Conservation (phyloP, 2,888 invertebrate genomes). For the Hypomecis atomaria region DNA sequence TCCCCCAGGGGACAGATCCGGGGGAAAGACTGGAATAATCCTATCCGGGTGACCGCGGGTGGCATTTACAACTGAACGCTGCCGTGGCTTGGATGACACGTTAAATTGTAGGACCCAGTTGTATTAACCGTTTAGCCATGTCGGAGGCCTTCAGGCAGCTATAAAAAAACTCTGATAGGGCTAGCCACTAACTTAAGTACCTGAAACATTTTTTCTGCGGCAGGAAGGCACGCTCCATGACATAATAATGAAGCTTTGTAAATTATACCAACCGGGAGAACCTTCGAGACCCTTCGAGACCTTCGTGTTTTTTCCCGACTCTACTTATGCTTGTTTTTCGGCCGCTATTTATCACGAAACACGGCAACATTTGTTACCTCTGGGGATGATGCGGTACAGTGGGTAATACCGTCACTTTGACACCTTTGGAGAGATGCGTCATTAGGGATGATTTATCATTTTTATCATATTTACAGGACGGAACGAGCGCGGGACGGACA, state of each 20-base stretch:
- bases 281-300: constrained; percentile 28
- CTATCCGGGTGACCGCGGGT: no score
- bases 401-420: constrained; percentile 1
- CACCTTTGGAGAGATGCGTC: not conserved
- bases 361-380: constrained; percentile 35
- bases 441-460: no score
- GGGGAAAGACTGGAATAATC: no score
- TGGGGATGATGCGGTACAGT: constrained; percentile 26
- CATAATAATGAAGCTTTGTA: constrained; percentile 52
- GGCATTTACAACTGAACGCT: no score
- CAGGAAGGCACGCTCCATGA: constrained; percentile 47
- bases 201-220: constrained; percentile 16
- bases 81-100: no score
- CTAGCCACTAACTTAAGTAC: not conserved
- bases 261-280: constrained; percentile 42
- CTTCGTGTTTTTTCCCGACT: constrained; percentile 31
- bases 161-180: not conserved
- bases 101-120: no score
- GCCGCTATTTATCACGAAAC: constrained; percentile 30
- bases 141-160: no score
- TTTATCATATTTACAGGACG: no score
- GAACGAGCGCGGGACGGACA: no score
- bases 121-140: no score
- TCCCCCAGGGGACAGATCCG: no score
- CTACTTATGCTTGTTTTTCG: constrained; percentile 31